Percentiles rank a stretch among this genome's conserved stretches.
Evolutionary conservation across 1,140 invertebrate species (phyloP).

Genomic region (Pseudomyrmex concolor): DNA sequence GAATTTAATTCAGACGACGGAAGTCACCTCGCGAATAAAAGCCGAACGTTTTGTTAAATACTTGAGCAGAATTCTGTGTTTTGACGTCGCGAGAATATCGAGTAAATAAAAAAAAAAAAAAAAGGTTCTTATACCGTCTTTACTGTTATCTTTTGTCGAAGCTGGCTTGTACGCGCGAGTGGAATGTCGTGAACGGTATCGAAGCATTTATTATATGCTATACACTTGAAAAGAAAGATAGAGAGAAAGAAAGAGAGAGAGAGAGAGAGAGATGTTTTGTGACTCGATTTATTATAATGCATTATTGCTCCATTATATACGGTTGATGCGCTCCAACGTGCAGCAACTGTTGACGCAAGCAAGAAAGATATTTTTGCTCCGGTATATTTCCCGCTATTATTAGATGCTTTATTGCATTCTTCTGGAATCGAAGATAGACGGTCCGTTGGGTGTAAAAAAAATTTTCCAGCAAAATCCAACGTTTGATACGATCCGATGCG

Average conservation of each 20-base stretch:
- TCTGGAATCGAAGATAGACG: neutral
- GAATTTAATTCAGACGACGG: too few relatives aligned
- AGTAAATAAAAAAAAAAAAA: too few relatives aligned
- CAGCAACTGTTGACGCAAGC: conserved; percentile 34
- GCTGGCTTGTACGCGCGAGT: too few relatives aligned
- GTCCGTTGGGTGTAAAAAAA: neutral
- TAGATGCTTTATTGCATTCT: neutral
- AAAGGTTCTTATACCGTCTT: too few relatives aligned
- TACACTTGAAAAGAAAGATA: too few relatives aligned
- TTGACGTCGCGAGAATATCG: too few relatives aligned
- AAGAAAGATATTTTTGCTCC: neutral
- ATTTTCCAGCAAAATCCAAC: too few relatives aligned
- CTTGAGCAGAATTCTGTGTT: neutral
- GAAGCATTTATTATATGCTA: too few relatives aligned
- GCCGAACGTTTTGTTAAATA: neutral
- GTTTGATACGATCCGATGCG: too few relatives aligned
- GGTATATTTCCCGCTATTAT: conserved; percentile 33
- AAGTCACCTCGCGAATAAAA: neutral
- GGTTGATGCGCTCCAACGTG: conserved; percentile 10
- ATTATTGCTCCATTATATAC: neutral
- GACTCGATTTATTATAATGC: conserved; percentile 27
- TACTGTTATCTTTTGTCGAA: too few relatives aligned
- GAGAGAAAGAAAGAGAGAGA: too few relatives aligned
- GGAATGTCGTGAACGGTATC: too few relatives aligned
- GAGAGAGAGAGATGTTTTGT: neutral